phyloP scores from a whole-genome alignment of 2,113 vertebrate species.

The Bos taurus region ARS-UCD2.0 NC_037338.1:61378501-61379000 shows the following conservation, averaged over 20 bases:
- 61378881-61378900: not conserved
- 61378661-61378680: not conserved
- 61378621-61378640: not conserved
- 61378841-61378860: not conserved
- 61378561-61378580: not conserved
- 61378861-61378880: not conserved
- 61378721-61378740: not conserved
- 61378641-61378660: not conserved
- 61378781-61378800: not conserved
- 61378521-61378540: not conserved
- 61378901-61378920: not conserved
- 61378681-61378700: not conserved
- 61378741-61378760: not conserved
- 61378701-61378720: not conserved
- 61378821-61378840: not conserved
- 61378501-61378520: not conserved
- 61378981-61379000: not conserved
- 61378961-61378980: not conserved
- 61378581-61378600: not conserved
- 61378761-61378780: not conserved
- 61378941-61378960: not conserved
- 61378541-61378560: not conserved
- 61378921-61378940: not conserved
- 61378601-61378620: not conserved
- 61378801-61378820: not conserved